Base-by-base conservation (phyloP, 1,140 invertebrate species). In the Nomia melanderi region DNA sequence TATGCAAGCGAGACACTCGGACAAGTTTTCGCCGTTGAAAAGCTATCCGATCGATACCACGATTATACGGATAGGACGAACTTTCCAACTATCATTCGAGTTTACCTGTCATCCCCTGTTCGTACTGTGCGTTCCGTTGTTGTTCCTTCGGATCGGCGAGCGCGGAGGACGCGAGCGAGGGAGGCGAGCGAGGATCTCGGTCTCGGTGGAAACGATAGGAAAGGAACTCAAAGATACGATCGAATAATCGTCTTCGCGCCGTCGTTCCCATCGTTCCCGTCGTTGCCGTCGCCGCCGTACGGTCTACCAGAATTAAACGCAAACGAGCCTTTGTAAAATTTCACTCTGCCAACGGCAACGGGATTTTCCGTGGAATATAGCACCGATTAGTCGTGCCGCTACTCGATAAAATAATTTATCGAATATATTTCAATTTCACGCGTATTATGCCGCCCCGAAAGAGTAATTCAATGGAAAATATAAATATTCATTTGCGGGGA, bases 401-500 rank as follows among this genome's bases (percentile, higher is more conserved):
- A 84, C 80, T 88, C 88, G 89, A 91, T 89, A 91, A 91, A 91
- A 91, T 91, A 89, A 92, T 92, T 92, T 90, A 91, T 91, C 88
- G 90, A 90, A 91, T 92, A 90, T 91, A 92, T 92, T 91, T 91
- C 88, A 91, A 90, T 91, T 90, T 89, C 87, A 89, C 86, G 86
- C 86, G 85, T 91, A 91, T 91, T 91, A 92, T 91, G 89, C 88
- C 87, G 86, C 77, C 81, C 87, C 86, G 85, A 90, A 92, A 92
- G 90, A 91, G 90, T 91, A 91, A 92, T 92, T 92, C 91, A 92
- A 92, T 92, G 90, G 90, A 91, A 92, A 92, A 91, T 92, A 92
- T 92, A 92, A 92, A 92, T 92, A 92, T 92, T 92, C 91, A 92
- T 92, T 92, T 90, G 89, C 83, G 88, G 88, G 88, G 88, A 91